Evolutionary conservation across 2,113 vertebrate genomes (phyloP), one percentile per base, ranked within the genome.

Genomic region (Illadopsis cleaveri): DNA sequence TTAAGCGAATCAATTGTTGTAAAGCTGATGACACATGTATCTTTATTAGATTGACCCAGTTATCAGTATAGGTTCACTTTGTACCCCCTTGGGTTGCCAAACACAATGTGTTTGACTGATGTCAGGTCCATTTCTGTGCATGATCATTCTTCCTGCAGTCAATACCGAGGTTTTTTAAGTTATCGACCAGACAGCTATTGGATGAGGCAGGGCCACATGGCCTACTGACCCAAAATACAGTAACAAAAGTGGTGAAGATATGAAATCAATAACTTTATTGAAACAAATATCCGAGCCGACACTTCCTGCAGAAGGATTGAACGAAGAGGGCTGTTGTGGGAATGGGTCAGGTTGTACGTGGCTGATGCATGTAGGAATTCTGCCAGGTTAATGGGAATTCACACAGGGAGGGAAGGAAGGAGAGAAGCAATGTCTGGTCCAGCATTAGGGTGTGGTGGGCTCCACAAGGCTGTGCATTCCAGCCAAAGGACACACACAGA

Each of bases 201-300:
- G 96, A 96, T 89, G 89, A 95, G 94, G 94, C 94, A 94, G 86
- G 92, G 89, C 81, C 93, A 95, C 47, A 17, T 42, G 82, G 86
- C 94, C 94, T 94, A 6, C 66, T 88, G 94, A 96, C 93, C 94
- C 86, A 95, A 95, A 94, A 93, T 71, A 70, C 89, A 86, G 86
- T 79, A 81, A 76, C 84, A 86, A 86, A 95, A 96, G 75, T 88
- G 82, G 92, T 61, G 71, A 71, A 85, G 94, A 94, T 93, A 96
- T 93, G 93, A 96, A 97, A 97, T 97, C 96, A 96, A 95, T 97
- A 85, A 77, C 88, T 90, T 93, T 65, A 95, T 81, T 86, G 93
- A 95, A 96, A 90, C 86, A 89, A 56, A 89, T 87, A 94, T 91
- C 80, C 1, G 18, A 92, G 78, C 40, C 0, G 90, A 93, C 89